phyloP scores from a whole-genome alignment of 2,113 vertebrate species.

The Eudyptes chrysolophus region DNA sequence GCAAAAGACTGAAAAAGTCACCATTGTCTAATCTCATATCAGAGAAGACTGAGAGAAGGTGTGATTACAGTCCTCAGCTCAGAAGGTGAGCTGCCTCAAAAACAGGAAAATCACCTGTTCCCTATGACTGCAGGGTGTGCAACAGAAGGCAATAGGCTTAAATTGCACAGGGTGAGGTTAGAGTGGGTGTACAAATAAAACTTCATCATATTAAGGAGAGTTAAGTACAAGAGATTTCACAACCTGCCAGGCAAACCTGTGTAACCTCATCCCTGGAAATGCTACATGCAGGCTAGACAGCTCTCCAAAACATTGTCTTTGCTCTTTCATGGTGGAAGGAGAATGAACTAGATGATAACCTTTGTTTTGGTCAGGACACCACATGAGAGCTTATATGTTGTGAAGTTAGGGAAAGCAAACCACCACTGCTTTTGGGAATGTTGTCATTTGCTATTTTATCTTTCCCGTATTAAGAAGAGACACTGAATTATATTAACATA shows the following conservation, averaged over 20 bases:
- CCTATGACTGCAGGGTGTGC: fast-evolving
- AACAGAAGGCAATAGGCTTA: background rate
- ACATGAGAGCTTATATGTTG: background rate
- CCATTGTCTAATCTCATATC: background rate
- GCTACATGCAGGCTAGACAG: background rate
- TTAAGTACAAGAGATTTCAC: background rate
- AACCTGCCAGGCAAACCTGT: background rate
- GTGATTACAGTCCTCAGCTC: background rate
- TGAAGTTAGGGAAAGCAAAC: background rate
- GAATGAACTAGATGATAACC: background rate
- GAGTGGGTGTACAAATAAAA: background rate
- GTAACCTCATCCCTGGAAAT: background rate
- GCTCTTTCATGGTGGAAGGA: background rate
- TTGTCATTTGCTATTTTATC: background rate
- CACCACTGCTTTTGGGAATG: background rate
- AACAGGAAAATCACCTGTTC: background rate
- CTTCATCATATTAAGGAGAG: background rate
- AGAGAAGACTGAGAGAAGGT: background rate
- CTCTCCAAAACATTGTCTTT: background rate
- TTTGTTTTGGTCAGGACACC: background rate
- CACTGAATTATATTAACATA: background rate
- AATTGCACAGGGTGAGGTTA: background rate
- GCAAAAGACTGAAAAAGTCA: background rate
- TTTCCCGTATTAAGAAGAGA: background rate
- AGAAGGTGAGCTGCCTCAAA: background rate